These are phyloP conservation scores for Microcebus ravelobensis DNA, from an alignment of 2,113 vertebrate species.

Conservation along the genomic window DNA sequence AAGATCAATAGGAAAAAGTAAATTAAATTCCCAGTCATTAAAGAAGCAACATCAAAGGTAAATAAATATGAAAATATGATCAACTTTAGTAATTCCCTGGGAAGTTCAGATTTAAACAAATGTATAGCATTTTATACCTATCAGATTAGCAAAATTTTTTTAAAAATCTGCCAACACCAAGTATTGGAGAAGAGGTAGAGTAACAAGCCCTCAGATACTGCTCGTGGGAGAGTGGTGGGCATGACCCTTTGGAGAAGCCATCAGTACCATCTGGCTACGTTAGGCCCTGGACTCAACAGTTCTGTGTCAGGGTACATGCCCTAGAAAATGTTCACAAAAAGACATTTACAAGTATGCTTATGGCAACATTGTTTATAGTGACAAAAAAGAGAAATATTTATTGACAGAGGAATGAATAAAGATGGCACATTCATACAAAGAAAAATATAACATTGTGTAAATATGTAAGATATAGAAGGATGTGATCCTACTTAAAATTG, in stretches of 20 bases:
- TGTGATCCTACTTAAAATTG: not conserved
- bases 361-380: not conserved
- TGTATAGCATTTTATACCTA: not conserved
- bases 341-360: not conserved
- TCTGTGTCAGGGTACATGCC: not conserved
- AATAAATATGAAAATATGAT: not conserved
- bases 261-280: not conserved
- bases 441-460: not conserved
- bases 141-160: no score
- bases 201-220: not conserved
- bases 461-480: not conserved
- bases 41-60: not conserved
- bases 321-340: not conserved
- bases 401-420: not conserved
- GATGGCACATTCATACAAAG: not conserved
- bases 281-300: not conserved
- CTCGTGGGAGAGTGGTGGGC: not conserved
- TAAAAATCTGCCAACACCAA: not conserved
- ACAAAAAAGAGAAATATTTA: not conserved
- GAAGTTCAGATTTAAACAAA: slow-evolving; percentile 27
- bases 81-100: not conserved
- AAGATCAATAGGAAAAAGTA: not conserved
- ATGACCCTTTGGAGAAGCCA: not conserved
- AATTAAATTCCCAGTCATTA: not conserved
- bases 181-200: not conserved